Conservation (phyloP, 2,888 invertebrate genomes). For the Pachydiplax longipennis region DNA sequence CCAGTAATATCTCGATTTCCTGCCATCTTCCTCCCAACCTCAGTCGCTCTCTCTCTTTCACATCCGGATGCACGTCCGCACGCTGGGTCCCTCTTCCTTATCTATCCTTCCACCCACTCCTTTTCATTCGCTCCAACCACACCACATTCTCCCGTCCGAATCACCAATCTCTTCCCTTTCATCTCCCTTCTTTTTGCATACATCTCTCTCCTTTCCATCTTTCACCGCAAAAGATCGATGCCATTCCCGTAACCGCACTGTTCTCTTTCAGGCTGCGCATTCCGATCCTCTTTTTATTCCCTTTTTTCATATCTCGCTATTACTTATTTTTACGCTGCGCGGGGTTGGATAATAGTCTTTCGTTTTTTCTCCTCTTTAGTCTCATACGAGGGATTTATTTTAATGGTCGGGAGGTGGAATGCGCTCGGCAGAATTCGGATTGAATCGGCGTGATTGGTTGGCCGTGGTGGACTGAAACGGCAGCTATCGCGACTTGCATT, state of each 20-base stretch:
- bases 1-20: background rate
- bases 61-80: background rate
- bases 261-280: background rate
- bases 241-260: background rate
- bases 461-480: background rate
- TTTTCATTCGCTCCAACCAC: background rate
- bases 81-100: background rate
- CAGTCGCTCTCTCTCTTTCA: background rate
- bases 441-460: background rate
- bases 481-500: background rate
- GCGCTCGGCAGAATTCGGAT: background rate
- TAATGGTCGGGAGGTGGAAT: background rate
- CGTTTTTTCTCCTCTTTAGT: no score
- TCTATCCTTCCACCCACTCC: background rate
- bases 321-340: no score
- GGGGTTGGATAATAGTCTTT: no score
- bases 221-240: background rate
- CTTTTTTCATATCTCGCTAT: no score
- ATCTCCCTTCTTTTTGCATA: background rate
- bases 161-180: background rate
- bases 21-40: background rate
- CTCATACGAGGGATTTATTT: no score
- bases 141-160: background rate
- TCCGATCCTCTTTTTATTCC: no score
- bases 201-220: background rate